Percentiles rank a stretch among this genome's conserved stretches.
Conservation (phyloP, 2,797 vertebrate genomes). For the Gouania willdenowi region DNA sequence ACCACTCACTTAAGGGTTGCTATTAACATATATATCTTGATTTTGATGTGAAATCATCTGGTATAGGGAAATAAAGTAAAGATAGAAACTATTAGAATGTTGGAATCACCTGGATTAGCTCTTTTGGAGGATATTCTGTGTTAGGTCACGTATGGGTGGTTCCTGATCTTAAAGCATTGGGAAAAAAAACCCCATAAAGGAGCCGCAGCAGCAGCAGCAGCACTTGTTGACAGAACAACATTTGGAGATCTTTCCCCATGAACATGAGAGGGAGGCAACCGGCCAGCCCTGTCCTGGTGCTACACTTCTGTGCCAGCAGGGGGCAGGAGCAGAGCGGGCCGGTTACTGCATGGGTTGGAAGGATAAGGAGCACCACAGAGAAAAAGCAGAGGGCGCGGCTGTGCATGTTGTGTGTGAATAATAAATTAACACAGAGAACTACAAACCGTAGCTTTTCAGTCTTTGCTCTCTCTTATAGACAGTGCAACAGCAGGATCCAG, state of each 20-base stretch:
- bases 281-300: constrained; percentile 57
- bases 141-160: too few species aligned
- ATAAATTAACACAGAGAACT: background rate
- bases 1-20: too few species aligned
- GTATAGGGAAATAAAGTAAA: too few species aligned
- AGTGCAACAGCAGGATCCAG: constrained; percentile 70
- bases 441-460: constrained; percentile 4
- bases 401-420: constrained; percentile 28
- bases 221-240: constrained; percentile 41
- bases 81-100: too few species aligned
- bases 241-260: constrained; percentile 58
- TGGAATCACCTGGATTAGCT: too few species aligned
- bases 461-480: background rate
- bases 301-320: constrained; percentile 47
- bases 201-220: constrained; percentile 2
- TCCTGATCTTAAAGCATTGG: background rate
- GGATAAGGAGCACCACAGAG: constrained; percentile 69
- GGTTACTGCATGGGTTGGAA: constrained; percentile 79
- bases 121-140: too few species aligned
- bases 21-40: too few species aligned
- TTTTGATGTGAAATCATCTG: too few species aligned
- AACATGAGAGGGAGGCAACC: constrained; percentile 63
- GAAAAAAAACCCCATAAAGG: background rate
- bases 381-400: constrained; percentile 52
- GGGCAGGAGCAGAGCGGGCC: constrained; percentile 63